These are phyloP conservation scores for Mormyrops boulengeri DNA, from an alignment of 2,797 vertebrate genomes.

Conservation along the genomic window DNA sequence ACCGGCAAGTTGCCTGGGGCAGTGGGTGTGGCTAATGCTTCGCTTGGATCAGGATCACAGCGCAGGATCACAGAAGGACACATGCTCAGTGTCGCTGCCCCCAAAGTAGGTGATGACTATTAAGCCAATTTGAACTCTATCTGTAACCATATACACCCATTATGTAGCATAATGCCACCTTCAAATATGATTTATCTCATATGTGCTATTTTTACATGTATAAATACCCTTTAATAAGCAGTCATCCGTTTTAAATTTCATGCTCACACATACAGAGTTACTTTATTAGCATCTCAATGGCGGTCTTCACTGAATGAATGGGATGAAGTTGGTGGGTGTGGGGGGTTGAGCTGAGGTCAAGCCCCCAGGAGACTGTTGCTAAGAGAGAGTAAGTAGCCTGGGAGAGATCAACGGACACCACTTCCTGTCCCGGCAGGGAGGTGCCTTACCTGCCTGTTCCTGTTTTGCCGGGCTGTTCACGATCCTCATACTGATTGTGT, in stretches of 20 bases:
- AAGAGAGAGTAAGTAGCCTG: slow-evolving; percentile 34
- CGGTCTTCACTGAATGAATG: slow-evolving; percentile 19
- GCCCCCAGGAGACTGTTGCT: slow-evolving; percentile 28
- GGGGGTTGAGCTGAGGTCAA: slow-evolving; percentile 39
- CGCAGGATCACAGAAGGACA: neutral
- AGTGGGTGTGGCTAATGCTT: neutral
- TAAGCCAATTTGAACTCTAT: neutral
- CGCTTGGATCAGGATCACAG: neutral
- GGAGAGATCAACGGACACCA: slow-evolving; percentile 47
- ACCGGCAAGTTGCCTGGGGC: neutral
- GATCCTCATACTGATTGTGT: slow-evolving; percentile 19
- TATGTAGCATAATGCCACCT: neutral
- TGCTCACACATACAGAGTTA: slow-evolving; percentile 8
- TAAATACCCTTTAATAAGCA: neutral
- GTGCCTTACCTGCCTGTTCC: slow-evolving; percentile 54
- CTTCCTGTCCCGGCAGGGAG: slow-evolving; percentile 63
- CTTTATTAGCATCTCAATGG: slow-evolving; percentile 45
- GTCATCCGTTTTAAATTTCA: neutral
- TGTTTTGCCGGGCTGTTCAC: slow-evolving; percentile 57
- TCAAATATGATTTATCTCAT: neutral
- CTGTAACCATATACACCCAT: neutral
- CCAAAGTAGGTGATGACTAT: neutral
- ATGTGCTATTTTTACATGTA: neutral
- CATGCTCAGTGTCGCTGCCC: neutral
- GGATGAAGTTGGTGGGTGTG: slow-evolving; percentile 30